Evolutionary conservation across 2,888 invertebrate genomes (phyloP), one percentile per base, ranked within the genome.

Genomic region (Troilus luridus): DNA sequence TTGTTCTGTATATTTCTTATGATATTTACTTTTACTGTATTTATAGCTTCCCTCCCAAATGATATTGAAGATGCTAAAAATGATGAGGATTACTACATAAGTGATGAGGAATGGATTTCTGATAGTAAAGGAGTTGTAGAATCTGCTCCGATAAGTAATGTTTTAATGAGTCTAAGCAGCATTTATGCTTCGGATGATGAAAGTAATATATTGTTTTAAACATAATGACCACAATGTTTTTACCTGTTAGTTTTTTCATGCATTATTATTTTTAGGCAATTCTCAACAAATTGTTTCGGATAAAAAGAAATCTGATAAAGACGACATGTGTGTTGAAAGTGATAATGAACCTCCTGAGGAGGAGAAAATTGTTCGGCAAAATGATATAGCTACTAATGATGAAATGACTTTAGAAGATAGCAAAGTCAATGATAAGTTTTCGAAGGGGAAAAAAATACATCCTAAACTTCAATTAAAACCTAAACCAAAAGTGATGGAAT

Each of bases 91-190:
- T 77, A 88, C 21, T 89, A 91, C 17, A 93, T 93, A 91, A 93
- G 92, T 91, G 93, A 93, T 77, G 92, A 92, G 1, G 93, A 93
- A 88, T 92, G 92, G 92, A 90, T 92, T 88, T 59, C 64, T 27
- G 88, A 90, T 85, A 19, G 27, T 0, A 27, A 85, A 24, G 88
- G 90, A 27, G 88, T 88, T n/a, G 60, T n/a, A 24, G 21, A 56
- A 60, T 41, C 41, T 60, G 27, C 88, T 58, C 60, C 91, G 24
- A 67, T 91, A 67, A 92, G 91, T 88, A 90, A 88, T 14, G 89
- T 92, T 62, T 62, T 92, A 59, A 88, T 91, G 88, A 92, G 91
- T 11, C 88, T 92, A 14, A 91, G 90, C 60, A 90, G 92, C 24
- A 90, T 91, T 67, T 92, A 92, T 89, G 92, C 90, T 27, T 92